These are phyloP conservation scores for Felis catus DNA, from an alignment of 2,113 vertebrate species.

Conservation along the genomic window F.catus_Fca126_mat1.0 CM031420.1:100743001-100743500, in stretches of 20 bases:
- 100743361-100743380: not conserved
- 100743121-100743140: not conserved
- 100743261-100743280: not conserved
- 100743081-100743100: not conserved
- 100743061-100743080: not conserved
- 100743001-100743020: not conserved
- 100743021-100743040: not conserved
- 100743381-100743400: constrained; percentile 30
- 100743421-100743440: not conserved
- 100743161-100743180: not conserved
- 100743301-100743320: not conserved
- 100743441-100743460: not conserved
- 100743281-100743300: not conserved
- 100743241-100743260: not conserved
- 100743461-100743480: not conserved
- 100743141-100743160: not conserved
- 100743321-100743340: not conserved
- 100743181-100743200: not conserved
- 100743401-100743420: not conserved
- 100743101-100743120: not conserved
- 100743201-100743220: not conserved
- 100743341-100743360: not conserved
- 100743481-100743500: not conserved
- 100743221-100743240: not conserved
- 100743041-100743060: not conserved